These are phyloP conservation scores for Anabacerthia variegaticeps DNA, from an alignment of 2,797 vertebrate species.

Conservation along the genomic window DNA sequence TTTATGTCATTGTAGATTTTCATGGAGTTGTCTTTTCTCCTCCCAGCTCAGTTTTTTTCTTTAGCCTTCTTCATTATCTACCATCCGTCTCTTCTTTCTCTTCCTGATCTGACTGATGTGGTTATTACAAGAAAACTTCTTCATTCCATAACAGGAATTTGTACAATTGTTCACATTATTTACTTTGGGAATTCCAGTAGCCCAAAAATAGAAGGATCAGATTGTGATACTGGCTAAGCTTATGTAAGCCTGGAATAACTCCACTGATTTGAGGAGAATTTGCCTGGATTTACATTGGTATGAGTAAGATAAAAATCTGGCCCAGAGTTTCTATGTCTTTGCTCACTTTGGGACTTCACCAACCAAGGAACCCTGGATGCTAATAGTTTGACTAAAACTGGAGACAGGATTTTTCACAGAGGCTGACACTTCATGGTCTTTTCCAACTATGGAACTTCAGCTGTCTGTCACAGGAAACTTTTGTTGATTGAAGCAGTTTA, in stretches of 20 bases:
- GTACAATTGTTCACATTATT: constrained; percentile 25
- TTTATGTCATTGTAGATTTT: not conserved
- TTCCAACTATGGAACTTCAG: not conserved
- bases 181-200: constrained; percentile 37
- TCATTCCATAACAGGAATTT: constrained; percentile 13
- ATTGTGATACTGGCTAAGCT: constrained; percentile 2
- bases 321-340: not conserved
- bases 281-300: constrained; percentile 4
- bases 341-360: not conserved
- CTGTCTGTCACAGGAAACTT: not conserved
- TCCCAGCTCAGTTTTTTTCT: constrained; percentile 26
- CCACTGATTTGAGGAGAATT: not conserved
- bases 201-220: constrained; percentile 3
- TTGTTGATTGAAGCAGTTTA: not conserved
- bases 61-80: not conserved
- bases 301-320: constrained; percentile 11
- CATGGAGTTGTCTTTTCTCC: not conserved
- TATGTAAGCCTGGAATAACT: not conserved
- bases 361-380: not conserved
- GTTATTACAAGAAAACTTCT: constrained; percentile 20
- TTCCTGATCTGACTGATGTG: not conserved
- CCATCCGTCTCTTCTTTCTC: not conserved
- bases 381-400: not conserved
- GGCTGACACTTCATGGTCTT: not conserved
- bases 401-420: not conserved